Conservation (phyloP, 2,797 vertebrate species). For the Falco concolor region DNA sequence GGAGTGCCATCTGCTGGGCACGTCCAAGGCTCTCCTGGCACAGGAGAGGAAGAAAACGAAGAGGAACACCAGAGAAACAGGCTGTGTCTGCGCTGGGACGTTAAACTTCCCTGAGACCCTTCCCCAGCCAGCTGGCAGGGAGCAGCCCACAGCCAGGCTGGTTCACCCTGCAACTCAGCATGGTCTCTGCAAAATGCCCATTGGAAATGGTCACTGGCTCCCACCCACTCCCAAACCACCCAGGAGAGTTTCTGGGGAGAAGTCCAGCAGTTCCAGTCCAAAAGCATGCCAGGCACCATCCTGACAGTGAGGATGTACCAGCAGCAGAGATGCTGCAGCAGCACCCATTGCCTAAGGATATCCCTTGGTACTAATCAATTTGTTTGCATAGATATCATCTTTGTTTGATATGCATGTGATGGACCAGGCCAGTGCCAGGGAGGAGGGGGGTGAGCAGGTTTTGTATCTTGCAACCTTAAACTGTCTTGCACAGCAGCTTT, state of each 20-base stretch:
- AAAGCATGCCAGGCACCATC: background rate
- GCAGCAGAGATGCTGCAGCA: background rate
- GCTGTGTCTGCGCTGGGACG: background rate
- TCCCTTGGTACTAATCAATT: background rate
- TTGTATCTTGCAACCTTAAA: background rate
- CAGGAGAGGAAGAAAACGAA: background rate
- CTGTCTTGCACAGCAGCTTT: background rate
- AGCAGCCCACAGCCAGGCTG: background rate
- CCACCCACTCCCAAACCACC: background rate
- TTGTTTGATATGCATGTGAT: background rate
- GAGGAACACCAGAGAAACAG: background rate
- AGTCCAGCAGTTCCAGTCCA: background rate
- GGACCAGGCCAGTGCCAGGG: background rate
- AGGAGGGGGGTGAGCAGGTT: background rate
- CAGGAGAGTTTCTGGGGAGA: background rate
- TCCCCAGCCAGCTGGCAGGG: background rate
- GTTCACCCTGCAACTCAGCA: background rate
- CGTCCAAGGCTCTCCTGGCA: background rate
- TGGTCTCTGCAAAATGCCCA: background rate
- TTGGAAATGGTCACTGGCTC: background rate
- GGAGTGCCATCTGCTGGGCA: constrained; percentile 62
- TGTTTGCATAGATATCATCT: background rate
- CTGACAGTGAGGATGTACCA: background rate
- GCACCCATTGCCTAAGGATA: background rate
- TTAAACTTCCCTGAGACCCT: background rate